phyloP scores from a whole-genome alignment of 2,888 invertebrate species.

The Agrilus cyanescens region DNA sequence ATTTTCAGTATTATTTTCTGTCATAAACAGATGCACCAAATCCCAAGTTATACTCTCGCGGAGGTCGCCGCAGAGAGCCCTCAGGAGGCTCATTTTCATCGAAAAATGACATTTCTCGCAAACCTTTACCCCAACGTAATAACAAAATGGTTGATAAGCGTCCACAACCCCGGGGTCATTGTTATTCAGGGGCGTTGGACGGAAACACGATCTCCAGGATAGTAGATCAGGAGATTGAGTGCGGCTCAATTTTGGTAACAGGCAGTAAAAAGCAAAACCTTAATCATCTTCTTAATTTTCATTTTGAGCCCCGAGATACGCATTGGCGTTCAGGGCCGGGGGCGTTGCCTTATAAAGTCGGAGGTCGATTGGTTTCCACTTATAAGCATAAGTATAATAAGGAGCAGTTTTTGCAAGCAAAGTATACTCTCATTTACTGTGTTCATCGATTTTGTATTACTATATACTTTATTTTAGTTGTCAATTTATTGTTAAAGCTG shows the following conservation, averaged over 20 bases:
- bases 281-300: conserved; percentile 89
- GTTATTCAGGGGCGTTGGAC: conserved; percentile 42
- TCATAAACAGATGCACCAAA: conserved; percentile 34
- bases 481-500: conserved; percentile 84
- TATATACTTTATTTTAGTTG: conserved; percentile 49
- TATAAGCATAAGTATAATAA: conserved; percentile 72
- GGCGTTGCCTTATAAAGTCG: conserved; percentile 8
- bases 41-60: conserved; percentile 51
- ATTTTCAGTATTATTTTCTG: conserved; percentile 20
- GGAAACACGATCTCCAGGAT: conserved; percentile 62
- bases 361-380: conserved; percentile 36
- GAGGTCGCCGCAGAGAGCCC: conserved; percentile 53
- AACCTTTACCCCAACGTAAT: conserved; percentile 54
- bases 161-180: conserved; percentile 54
- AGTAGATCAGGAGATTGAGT: conserved; percentile 47
- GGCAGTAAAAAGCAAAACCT: conserved; percentile 87
- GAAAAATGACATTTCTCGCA: conserved; percentile 55
- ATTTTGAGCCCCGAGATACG: conserved; percentile 56
- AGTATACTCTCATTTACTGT: conserved; percentile 46
- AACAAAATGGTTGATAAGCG: conserved; percentile 55
- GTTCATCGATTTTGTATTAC: conserved; percentile 1
- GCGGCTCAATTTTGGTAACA: conserved; percentile 70
- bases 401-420: conserved; percentile 88
- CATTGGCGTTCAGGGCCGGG: conserved; percentile 23
- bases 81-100: conserved; percentile 39